Evolutionary conservation across 2,888 invertebrate genomes (phyloP), one percentile per base, ranked within the genome.

Genomic region (Serripes groenlandicus): DNA sequence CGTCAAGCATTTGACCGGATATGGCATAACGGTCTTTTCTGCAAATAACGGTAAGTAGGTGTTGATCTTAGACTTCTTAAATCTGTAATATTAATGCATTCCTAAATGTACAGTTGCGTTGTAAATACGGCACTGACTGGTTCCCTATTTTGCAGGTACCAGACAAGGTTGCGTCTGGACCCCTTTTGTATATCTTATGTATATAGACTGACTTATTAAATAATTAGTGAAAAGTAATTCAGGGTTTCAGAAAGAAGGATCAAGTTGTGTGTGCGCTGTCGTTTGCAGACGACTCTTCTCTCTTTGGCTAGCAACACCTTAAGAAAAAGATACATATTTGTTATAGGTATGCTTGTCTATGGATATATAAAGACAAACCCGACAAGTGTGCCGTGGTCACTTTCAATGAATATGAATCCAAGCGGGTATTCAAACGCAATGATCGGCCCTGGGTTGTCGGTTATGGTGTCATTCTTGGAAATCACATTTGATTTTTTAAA

Each of bases 131-230:
- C 18, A 56, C 72, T 3, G 58, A 56, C 21, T 72, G 56, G 72
- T 72, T 72, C 37, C 56, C 56, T 9, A 26, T 72, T n/a, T n/a
- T n/a, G 58, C 72, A 72, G 72, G 72, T 3, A 72, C 72, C 32
- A 15, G 72, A 18, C 72, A 42, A 72, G 35, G 72, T 34, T 54
- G 72, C 21, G 72, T 56, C 52, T 42, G 52, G 26, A 56, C 72
- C 26, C 72, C 72, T 15, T 72, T 72, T 23, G 21, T 72, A 11
- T 72, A 56, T 34, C 58, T 72, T 9, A n/a, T 34, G 3, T 72
- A 42, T 72, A 21, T 72, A 2, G 52, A 72, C 28, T 28, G 56
- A 52, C 28, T 72, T 11, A 30, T 72, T 9, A n/a, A 23, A n/a
- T 11, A 72, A 32, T 11, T 72, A 58, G 72, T 23, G 34, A 5